These are phyloP conservation scores for Ophiodon elongatus DNA, from an alignment of 2,113 vertebrate species.

Conservation along the genomic window DNA sequence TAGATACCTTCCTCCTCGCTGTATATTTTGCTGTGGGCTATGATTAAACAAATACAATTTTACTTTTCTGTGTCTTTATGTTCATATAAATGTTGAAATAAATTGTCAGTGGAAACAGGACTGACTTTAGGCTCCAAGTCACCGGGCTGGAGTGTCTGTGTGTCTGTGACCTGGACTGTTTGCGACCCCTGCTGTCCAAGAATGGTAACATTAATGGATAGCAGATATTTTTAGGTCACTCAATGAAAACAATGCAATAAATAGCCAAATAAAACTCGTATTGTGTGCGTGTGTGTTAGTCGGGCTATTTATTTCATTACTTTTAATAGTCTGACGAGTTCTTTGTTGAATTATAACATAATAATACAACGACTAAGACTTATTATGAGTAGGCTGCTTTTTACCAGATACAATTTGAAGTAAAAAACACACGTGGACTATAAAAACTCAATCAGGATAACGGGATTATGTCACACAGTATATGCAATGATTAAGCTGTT, in stretches of 20 bases:
- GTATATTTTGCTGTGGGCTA: neutral
- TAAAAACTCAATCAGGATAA: neutral
- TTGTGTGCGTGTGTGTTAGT: neutral
- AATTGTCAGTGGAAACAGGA: neutral
- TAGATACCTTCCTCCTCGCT: neutral
- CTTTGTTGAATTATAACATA: neutral
- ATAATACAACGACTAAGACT: too few relatives aligned
- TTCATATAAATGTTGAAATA: neutral
- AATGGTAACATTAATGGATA: neutral
- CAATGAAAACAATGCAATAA: neutral
- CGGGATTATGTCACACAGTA: neutral
- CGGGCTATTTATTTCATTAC: neutral
- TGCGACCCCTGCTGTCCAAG: constrained; percentile 69
- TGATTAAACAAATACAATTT: neutral
- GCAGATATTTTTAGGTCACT: neutral
- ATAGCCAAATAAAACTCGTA: neutral
- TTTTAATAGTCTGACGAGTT: neutral
- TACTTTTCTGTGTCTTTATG: neutral
- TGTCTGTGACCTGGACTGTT: neutral
- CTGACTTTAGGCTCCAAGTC: neutral
- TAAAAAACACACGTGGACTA: neutral
- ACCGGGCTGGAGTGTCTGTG: neutral
- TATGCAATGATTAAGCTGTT: neutral
- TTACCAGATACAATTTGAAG: neutral
- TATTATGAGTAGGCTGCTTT: neutral